Conservation (phyloP, 2,113 vertebrate species). For the Salvelinus fontinalis region DNA sequence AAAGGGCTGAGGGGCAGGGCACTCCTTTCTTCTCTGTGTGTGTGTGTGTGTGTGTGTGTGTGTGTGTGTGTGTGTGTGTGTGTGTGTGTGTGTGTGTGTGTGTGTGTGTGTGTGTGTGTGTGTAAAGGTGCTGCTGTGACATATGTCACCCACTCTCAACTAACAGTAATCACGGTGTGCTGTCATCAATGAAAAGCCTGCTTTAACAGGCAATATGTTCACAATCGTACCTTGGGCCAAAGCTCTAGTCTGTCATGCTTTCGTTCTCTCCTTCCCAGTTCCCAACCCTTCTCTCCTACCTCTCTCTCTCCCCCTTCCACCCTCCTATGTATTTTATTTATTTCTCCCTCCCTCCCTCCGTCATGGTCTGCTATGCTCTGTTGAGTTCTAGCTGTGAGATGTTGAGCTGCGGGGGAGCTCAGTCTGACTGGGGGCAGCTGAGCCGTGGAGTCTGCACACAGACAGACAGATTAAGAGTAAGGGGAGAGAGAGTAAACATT, state of each 20-base stretch:
- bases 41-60: not conserved
- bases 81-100: no score
- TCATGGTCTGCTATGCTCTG: slow-evolving; percentile 73
- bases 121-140: no score
- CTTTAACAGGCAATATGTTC: no score
- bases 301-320: not conserved
- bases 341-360: slow-evolving; percentile 52
- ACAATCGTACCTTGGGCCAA: no score
- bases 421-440: slow-evolving; percentile 65
- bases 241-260: no score
- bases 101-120: not conserved
- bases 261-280: not conserved
- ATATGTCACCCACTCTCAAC: no score
- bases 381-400: slow-evolving; percentile 84
- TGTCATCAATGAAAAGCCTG: no score
- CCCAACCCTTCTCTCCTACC: slow-evolving; percentile 14
- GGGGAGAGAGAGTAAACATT: no score
- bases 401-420: slow-evolving; percentile 69
- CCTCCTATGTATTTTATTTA: slow-evolving; percentile 24
- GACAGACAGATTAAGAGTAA: not conserved
- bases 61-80: no score
- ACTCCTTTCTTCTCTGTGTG: slow-evolving; percentile 25
- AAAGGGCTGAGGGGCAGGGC: slow-evolving; percentile 57
- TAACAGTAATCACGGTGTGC: no score
- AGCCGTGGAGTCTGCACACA: slow-evolving; percentile 43